These are phyloP conservation scores for Eumerus sabulonum DNA, from an alignment of 2,888 invertebrate genomes.

Conservation along the genomic window DNA sequence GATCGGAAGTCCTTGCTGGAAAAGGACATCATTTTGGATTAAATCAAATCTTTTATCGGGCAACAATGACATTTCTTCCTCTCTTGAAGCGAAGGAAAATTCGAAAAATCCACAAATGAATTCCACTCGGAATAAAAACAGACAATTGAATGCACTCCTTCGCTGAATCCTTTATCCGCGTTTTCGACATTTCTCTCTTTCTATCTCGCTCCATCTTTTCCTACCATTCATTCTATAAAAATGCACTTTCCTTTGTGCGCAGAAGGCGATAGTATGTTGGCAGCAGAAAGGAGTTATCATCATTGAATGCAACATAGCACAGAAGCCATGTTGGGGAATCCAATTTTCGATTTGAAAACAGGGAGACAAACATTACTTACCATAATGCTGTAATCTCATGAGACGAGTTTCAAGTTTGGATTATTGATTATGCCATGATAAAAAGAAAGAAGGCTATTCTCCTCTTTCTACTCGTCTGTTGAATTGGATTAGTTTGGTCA, in stretches of 20 bases:
- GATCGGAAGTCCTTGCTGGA: too few relatives aligned
- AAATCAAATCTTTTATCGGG: too few relatives aligned
- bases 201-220: neutral
- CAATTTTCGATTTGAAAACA: slow-evolving; percentile 63
- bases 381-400: slow-evolving; percentile 48
- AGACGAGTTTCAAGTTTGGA: slow-evolving; percentile 4
- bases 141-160: slow-evolving; percentile 54
- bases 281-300: slow-evolving; percentile 53
- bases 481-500: slow-evolving; percentile 44
- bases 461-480: slow-evolving; percentile 17
- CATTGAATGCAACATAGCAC: slow-evolving; percentile 11
- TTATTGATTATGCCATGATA: slow-evolving; percentile 54
- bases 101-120: slow-evolving; percentile 31
- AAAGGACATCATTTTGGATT: too few relatives aligned
- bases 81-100: slow-evolving; percentile 17
- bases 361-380: slow-evolving; percentile 65
- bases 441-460: slow-evolving; percentile 6
- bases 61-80: neutral
- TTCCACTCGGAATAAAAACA: slow-evolving; percentile 46
- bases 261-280: slow-evolving; percentile 53
- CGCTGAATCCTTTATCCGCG: neutral
- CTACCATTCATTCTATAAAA: neutral
- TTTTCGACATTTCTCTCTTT: too few relatives aligned
- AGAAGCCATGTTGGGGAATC: slow-evolving; percentile 40
- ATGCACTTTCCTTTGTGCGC: slow-evolving; percentile 22